Conservation (phyloP, 2,888 invertebrate genomes). For the Germaria angustata region DNA sequence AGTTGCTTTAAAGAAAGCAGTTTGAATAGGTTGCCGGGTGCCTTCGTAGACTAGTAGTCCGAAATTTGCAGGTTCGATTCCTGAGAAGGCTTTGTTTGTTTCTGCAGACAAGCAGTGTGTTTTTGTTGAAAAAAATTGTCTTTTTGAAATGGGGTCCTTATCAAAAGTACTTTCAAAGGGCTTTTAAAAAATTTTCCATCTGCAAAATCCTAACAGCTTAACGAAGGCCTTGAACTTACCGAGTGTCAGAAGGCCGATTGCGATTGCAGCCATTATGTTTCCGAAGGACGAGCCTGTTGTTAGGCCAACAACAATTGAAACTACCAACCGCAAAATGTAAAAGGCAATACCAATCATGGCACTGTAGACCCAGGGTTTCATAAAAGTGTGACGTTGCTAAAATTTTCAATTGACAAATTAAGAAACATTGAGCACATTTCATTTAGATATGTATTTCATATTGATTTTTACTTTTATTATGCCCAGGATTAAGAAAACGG, state of each 20-base stretch:
- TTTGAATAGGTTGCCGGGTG: no score
- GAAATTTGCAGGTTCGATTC: no score
- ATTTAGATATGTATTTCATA: no score
- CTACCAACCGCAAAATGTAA: constrained; percentile 11
- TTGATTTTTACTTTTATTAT: constrained; percentile 35
- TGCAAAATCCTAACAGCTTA: no score
- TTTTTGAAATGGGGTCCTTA: no score
- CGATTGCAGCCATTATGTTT: background rate
- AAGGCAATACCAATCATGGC: constrained; percentile 13
- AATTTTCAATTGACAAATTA: background rate
- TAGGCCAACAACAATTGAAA: background rate
- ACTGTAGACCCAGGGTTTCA: constrained; percentile 43
- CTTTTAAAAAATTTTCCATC: no score
- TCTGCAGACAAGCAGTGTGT: no score
- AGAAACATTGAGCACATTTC: background rate
- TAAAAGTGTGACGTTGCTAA: constrained; percentile 22
- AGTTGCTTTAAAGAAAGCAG: no score
- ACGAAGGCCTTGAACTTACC: constrained; percentile 38
- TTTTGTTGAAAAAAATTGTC: no score
- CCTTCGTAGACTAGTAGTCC: no score
- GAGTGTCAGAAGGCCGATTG: background rate
- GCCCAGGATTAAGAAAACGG: constrained; percentile 26
- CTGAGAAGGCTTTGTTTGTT: no score
- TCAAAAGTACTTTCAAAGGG: no score
- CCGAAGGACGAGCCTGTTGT: background rate